Conservation (phyloP, 2,797 vertebrate genomes). For the Mustela erminea region DNA sequence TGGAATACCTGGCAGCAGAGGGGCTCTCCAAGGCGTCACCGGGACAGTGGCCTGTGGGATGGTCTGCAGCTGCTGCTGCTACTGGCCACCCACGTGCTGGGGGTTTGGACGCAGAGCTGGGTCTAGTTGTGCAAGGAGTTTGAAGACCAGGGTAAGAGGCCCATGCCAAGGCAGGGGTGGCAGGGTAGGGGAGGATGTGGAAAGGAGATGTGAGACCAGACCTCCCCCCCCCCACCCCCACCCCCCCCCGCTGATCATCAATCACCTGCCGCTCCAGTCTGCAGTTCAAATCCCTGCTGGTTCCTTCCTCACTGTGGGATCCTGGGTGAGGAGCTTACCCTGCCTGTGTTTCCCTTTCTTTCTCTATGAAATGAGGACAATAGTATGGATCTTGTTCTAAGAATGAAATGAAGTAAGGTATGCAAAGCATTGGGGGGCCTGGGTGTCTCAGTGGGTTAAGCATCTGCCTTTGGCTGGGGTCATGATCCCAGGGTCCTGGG, state of each 20-base stretch:
- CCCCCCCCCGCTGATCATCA: not conserved
- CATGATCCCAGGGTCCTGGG: too few relatives aligned
- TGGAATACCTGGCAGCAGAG: not conserved
- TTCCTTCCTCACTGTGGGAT: not conserved
- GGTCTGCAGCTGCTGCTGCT: constrained; percentile 45
- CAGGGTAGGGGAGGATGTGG: not conserved
- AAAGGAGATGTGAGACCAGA: not conserved
- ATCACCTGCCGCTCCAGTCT: not conserved
- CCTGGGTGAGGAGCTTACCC: not conserved
- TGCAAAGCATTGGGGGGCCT: not conserved
- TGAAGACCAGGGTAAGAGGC: constrained; percentile 92
- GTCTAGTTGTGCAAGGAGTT: constrained; percentile 93
- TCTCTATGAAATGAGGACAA: not conserved
- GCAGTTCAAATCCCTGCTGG: not conserved
- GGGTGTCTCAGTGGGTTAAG: too few relatives aligned
- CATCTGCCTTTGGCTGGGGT: too few relatives aligned
- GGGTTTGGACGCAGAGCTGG: not conserved
- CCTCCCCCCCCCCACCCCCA: too few relatives aligned
- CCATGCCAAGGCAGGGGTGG: fast-evolving
- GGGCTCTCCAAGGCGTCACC: not conserved
- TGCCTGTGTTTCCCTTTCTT: not conserved
- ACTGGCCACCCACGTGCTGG: not conserved
- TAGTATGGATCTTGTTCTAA: not conserved
- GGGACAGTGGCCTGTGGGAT: not conserved
- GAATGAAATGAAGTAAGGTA: not conserved